Base-by-base conservation (phyloP, 1,140 invertebrate species). In the Mamestra configurata region DNA sequence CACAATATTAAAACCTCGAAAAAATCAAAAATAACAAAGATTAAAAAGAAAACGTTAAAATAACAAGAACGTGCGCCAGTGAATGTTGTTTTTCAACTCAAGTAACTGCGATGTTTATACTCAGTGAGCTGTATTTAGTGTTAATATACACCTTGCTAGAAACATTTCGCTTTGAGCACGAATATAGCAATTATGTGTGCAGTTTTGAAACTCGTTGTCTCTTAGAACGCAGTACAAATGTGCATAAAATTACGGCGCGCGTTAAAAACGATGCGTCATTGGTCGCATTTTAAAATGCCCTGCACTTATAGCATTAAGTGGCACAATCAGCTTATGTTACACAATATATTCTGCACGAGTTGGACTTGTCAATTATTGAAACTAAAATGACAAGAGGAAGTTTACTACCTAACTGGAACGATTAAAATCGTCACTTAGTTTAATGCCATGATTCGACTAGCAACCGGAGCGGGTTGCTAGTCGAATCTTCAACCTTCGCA, bases 191-290 rank as follows among this genome's bases (percentile, higher is more conserved):
- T 75, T 75, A 75, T 75, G 71, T 59, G 46, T 20, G 76, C 76
- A 77, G 61, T 68, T 68, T 77, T 61, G 46, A 68, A 77, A 77
- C 55, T 13, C 57, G 37, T 35, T 64, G 57, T 77, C 73, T 49
- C 35, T 73, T 55, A 73, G 51, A 73, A 59, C 31, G 53, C 53
- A 73, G 31, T 40, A 73, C 83, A 89, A 66, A 89, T 86, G 82
- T 86, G 84, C 82, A 83, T 82, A 87, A 86, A 90, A 90, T 86
- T 85, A 88, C 86, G 87, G 84, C 79, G 85, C 89, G 89, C 90
- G 93, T 93, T 92, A 92, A 92, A 94, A 92, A 91, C 92, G 88
- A 93, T 93, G 92, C 89, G 92, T 94, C 93, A 94, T 91, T 94
- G 93, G 92, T 93, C 90, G 91, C 87, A 82, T 93, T 92, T 90